Evolutionary conservation across 2,888 invertebrate species (phyloP).

Genomic region (Rugalucina vietnamica): DNA sequence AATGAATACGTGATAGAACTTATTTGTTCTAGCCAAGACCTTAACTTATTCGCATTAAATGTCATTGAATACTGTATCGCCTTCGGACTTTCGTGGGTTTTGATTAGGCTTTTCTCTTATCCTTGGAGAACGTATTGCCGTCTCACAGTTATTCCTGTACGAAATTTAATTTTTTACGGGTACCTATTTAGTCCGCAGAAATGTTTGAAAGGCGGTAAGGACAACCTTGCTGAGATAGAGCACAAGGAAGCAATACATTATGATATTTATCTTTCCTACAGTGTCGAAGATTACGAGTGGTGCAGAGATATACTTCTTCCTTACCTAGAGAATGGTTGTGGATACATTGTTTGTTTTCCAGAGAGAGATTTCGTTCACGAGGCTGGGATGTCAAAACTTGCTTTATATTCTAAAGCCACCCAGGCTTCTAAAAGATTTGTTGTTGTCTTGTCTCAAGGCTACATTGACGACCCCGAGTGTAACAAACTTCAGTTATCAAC

Average conservation of each 20-base stretch:
- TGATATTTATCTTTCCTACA: slow-evolving; percentile 2
- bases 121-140: background rate
- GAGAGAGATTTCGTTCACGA: slow-evolving; percentile 9
- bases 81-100: background rate
- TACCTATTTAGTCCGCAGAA: background rate
- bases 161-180: background rate
- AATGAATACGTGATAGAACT: background rate
- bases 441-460: background rate
- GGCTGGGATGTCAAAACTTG: background rate
- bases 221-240: background rate
- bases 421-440: background rate
- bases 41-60: background rate
- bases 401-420: background rate
- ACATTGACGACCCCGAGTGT: slow-evolving; percentile 8
- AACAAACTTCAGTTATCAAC: slow-evolving; percentile 9
- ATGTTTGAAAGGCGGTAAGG: no score
- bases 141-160: background rate
- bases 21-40: background rate
- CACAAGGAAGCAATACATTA: background rate
- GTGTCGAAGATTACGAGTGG: slow-evolving; percentile 14
- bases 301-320: background rate
- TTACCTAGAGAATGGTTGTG: slow-evolving; percentile 15
- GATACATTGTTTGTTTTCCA: slow-evolving; percentile 9
- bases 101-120: background rate
- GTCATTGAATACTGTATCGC: background rate